Evolutionary conservation across 2,113 vertebrate species (phyloP), one percentile per base, ranked within the genome.

Genomic region (Lampris incognitus): DNA sequence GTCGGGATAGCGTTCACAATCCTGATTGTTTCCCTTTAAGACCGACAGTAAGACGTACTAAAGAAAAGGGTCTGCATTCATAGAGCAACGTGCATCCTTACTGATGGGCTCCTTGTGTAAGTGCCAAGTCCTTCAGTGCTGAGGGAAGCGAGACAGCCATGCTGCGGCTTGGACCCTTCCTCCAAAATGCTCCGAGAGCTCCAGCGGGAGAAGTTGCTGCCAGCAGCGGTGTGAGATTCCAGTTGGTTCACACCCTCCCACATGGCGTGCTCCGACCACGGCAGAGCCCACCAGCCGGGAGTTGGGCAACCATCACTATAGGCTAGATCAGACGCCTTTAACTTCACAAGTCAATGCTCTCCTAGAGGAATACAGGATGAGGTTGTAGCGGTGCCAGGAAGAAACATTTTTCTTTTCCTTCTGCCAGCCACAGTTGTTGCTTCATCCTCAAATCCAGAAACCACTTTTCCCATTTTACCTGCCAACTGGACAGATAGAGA

Each of bases 161-260:
- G 61, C 81, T 86, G 83, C 59, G 86, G 83, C 9, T 84, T 84
- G 83, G 86, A 69, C 44, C 11, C 8, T 7, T 46, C 11, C 66
- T 71, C 69, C 46, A 0, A 24, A 80, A 73, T 39, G 62, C 82
- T 79, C 37, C 2, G 5, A 70, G 50, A 40, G 38, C 60, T 83
- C 77, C 81, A 11, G 61, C 13, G 39, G 71, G 61, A 76, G 68
- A 60, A 63, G 42, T 52, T 8, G 1, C 61, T 50, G 54, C 66
- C 83, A 81, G 60, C 51, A 2, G 48, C 61, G 83, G 75, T 86
- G 86, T 82, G 86, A 85, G 79, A 86, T 80, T 87, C 85, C 82
- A 71, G 67, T 39, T 56, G 72, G 65, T 85, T 85, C 77, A 81
- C 83, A 84, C 66, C 81, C 74, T 73, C 86, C 81, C 78, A 83